Conservation (phyloP, 2,797 vertebrate species). For the Spatula versicolor region DNA sequence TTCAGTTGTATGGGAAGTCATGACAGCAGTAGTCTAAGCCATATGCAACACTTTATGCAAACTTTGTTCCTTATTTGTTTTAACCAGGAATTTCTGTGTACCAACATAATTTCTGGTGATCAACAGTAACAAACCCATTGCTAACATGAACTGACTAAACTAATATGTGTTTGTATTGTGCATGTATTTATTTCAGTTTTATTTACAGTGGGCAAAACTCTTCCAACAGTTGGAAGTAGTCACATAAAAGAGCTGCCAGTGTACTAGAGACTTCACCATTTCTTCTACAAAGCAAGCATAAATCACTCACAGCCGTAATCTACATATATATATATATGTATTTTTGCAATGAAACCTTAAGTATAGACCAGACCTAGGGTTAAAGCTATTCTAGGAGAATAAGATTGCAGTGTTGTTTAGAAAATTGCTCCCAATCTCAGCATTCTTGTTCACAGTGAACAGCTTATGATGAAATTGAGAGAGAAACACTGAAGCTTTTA, state of each 20-base stretch:
- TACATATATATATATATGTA: neutral
- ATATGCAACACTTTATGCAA: neutral
- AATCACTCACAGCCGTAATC: neutral
- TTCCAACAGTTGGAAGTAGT: neutral
- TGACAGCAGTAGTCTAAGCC: neutral
- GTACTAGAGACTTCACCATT: neutral
- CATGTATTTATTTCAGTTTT: neutral
- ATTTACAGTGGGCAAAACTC: neutral
- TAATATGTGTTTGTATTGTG: neutral
- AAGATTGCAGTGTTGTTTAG: slow-evolving; percentile 18
- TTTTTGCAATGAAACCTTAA: slow-evolving; percentile 36
- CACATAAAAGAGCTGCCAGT: neutral
- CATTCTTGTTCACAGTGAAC: neutral
- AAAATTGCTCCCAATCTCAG: slow-evolving; percentile 14
- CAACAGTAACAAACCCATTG: neutral
- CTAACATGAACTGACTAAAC: neutral
- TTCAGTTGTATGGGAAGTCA: neutral
- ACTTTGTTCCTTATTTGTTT: neutral
- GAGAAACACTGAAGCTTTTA: neutral
- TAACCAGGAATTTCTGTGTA: neutral
- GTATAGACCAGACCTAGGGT: slow-evolving; percentile 4
- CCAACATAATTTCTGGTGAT: neutral
- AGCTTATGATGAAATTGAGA: neutral
- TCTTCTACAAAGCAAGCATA: neutral
- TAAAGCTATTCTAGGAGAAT: slow-evolving; percentile 37